Conservation (phyloP, 64 coral and sea anemone species). For the Pachyseris speciosa region DNA sequence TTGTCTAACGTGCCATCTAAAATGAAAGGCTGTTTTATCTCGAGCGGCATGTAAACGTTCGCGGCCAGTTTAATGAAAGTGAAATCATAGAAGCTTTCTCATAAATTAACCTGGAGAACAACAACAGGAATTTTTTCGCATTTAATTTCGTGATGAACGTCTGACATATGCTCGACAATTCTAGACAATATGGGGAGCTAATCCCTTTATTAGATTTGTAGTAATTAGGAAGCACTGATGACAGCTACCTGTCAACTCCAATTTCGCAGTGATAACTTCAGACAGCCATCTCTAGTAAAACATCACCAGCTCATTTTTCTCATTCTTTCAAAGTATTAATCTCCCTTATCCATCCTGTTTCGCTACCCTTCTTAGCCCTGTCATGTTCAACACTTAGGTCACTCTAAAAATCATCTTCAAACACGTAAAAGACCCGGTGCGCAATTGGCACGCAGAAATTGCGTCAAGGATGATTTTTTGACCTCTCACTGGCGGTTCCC, state of each 20-base stretch:
- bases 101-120: too few species aligned
- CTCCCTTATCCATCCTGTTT: background rate
- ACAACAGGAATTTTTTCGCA: background rate
- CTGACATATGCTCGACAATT: background rate
- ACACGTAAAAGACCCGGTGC: background rate
- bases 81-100: too few species aligned
- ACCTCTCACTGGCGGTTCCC: background rate
- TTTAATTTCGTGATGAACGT: background rate
- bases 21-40: too few species aligned
- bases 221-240: slow-evolving; percentile 22
- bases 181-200: background rate
- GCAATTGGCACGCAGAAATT: background rate
- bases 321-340: background rate
- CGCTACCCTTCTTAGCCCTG: slow-evolving; percentile 12
- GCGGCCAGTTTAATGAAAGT: too few species aligned
- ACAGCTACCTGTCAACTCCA: background rate
- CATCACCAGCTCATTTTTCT: slow-evolving; percentile 38
- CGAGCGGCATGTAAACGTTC: too few species aligned
- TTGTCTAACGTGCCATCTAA: too few species aligned
- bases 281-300: background rate
- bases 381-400: slow-evolving; percentile 2
- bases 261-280: slow-evolving; percentile 29
- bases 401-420: background rate
- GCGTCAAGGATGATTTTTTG: background rate
- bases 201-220: slow-evolving; percentile 25